Evolutionary conservation across 2,888 invertebrate genomes (phyloP).

Genomic region (Eristalinus aeneus): DNA sequence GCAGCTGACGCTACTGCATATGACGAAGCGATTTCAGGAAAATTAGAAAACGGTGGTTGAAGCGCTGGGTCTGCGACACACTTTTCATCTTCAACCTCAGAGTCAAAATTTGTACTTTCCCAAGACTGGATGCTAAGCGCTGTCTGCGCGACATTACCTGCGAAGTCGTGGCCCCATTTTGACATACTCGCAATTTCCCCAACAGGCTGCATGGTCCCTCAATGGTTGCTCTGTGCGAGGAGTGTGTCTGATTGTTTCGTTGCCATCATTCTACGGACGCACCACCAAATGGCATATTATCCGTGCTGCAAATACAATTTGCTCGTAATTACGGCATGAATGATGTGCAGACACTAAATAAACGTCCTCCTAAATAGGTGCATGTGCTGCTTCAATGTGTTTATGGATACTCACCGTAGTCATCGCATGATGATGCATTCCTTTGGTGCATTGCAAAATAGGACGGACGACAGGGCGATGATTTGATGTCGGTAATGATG

Average conservation of each 20-base stretch:
- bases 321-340: conserved; percentile 59
- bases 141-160: no score
- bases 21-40: no score
- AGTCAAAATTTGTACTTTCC: no score
- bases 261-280: not conserved
- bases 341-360: conserved; percentile 54
- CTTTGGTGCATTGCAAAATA: conserved; percentile 59
- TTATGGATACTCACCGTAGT: no score
- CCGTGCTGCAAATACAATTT: conserved; percentile 65
- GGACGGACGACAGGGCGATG: conserved; percentile 49
- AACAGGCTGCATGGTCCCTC: no score
- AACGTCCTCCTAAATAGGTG: conserved; percentile 29
- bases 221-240: not conserved
- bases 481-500: conserved; percentile 47
- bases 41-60: no score
- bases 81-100: no score
- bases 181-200: no score
- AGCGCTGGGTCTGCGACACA: no score
- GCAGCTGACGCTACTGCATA: not conserved
- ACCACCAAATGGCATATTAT: conserved; percentile 51
- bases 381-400: not conserved
- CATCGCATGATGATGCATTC: no score
- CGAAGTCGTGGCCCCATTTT: no score
- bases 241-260: conserved; percentile 8
- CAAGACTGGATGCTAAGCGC: no score